phyloP scores from a whole-genome alignment of 2,113 vertebrate genomes.

The Entelurus aequoreus region DNA sequence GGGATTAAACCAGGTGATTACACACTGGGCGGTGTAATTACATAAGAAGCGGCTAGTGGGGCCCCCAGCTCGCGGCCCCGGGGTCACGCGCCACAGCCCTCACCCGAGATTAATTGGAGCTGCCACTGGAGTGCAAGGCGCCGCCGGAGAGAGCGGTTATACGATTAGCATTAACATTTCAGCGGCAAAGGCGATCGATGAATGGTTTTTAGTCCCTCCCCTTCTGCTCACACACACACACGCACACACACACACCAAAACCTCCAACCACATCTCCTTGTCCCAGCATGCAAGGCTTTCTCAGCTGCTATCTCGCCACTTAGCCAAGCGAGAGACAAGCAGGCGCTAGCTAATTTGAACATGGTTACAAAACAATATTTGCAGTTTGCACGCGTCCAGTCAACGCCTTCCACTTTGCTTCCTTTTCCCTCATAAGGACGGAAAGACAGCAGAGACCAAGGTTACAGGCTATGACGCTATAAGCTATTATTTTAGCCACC shows the following conservation, averaged over 20 bases:
- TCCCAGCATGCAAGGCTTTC: constrained; percentile 32
- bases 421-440: constrained; percentile 34
- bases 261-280: constrained; percentile 28
- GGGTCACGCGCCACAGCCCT: constrained; percentile 85
- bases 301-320: constrained; percentile 37
- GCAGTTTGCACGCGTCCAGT: constrained; percentile 46
- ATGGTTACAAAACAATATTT: constrained; percentile 67
- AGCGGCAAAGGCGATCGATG: constrained; percentile 81
- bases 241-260: background rate
- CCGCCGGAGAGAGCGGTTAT: constrained; percentile 81
- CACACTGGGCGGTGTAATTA: constrained; percentile 96
- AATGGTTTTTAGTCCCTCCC: constrained; percentile 48
- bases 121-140: constrained; percentile 83
- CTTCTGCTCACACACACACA: background rate
- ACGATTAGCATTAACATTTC: constrained; percentile 95
- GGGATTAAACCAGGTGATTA: constrained; percentile 92
- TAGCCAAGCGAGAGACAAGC: constrained; percentile 64
- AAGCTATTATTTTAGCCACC: constrained; percentile 1
- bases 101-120: constrained; percentile 99
- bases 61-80: constrained; percentile 78
- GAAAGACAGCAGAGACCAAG: constrained; percentile 21
- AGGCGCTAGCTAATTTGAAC: constrained; percentile 79
- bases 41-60: constrained; percentile 89
- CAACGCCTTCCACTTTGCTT: constrained; percentile 61
- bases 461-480: constrained; percentile 5